Conservation (phyloP, 2,113 vertebrate genomes). For the Odontesthes bonariensis region DNA sequence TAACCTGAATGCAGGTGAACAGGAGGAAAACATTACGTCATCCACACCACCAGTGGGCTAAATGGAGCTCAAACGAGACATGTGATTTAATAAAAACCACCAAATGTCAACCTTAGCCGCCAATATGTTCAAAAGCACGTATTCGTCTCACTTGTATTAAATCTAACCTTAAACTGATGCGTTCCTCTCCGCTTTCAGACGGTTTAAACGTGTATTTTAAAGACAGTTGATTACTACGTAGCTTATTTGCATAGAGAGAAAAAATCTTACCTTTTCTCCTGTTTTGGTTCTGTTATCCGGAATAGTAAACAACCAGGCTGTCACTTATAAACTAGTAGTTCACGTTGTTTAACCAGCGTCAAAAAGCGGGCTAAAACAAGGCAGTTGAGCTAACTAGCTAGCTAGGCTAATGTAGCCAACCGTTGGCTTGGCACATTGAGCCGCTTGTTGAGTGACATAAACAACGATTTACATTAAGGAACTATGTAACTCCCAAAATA, state of each 20-base stretch:
- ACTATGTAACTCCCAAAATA: neutral
- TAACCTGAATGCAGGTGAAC: slow-evolving; percentile 2
- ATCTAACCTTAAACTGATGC: neutral
- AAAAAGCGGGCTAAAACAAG: slow-evolving; percentile 8
- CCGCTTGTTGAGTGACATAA: neutral
- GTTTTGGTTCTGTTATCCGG: neutral
- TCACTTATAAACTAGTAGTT: neutral
- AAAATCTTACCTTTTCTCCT: slow-evolving; percentile 45
- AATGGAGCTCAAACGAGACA: neutral
- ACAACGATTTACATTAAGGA: neutral
- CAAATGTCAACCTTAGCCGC: neutral
- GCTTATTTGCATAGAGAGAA: neutral
- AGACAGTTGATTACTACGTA: neutral
- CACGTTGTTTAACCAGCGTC: neutral
- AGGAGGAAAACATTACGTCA: slow-evolving; percentile 68
- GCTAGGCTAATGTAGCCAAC: slow-evolving; percentile 8
- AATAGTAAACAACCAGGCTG: neutral
- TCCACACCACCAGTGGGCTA: slow-evolving; percentile 8
- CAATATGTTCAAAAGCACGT: neutral
- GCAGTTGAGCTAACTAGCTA: slow-evolving; percentile 46
- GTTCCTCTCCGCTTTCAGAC: neutral
- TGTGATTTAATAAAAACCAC: too few relatives aligned
- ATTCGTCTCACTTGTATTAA: neutral
- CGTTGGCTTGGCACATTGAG: neutral
- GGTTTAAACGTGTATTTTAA: neutral